Percentiles rank a stretch among this genome's conserved stretches.
Evolutionary conservation across 2,113 vertebrate genomes (phyloP).

Genomic region (Aramus guarauna): DNA sequence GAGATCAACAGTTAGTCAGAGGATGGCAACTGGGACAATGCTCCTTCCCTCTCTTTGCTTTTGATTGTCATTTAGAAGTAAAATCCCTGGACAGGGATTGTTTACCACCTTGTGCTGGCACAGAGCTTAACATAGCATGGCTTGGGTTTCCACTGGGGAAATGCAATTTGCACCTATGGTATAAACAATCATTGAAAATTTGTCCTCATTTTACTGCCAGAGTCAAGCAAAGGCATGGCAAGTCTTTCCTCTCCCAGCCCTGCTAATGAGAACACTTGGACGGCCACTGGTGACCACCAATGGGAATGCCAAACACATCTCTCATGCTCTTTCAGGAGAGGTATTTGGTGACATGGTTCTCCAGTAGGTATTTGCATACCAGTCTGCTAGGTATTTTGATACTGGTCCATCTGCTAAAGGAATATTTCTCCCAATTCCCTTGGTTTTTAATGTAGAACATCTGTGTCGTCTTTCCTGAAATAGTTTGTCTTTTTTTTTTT

Average conservation of each 20-base stretch:
- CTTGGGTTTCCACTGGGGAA: background rate
- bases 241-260: background rate
- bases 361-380: background rate
- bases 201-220: background rate
- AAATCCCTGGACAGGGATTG: background rate
- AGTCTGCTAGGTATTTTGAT: background rate
- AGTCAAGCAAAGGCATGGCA: background rate
- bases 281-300: background rate
- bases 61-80: background rate
- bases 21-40: background rate
- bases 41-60: background rate
- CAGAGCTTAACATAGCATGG: background rate
- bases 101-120: background rate
- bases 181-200: background rate
- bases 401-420: background rate
- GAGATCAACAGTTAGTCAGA: background rate
- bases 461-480: conserved; percentile 28
- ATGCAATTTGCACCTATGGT: background rate
- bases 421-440: background rate
- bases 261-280: background rate
- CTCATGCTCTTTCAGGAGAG: background rate
- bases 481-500: background rate
- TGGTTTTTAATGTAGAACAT: conserved; percentile 31
- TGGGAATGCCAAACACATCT: background rate
- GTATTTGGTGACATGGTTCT: background rate